Percentiles rank a stretch among this genome's conserved stretches.
Evolutionary conservation across 2,888 invertebrate genomes (phyloP).

Genomic region (Dorcus hopei): DNA sequence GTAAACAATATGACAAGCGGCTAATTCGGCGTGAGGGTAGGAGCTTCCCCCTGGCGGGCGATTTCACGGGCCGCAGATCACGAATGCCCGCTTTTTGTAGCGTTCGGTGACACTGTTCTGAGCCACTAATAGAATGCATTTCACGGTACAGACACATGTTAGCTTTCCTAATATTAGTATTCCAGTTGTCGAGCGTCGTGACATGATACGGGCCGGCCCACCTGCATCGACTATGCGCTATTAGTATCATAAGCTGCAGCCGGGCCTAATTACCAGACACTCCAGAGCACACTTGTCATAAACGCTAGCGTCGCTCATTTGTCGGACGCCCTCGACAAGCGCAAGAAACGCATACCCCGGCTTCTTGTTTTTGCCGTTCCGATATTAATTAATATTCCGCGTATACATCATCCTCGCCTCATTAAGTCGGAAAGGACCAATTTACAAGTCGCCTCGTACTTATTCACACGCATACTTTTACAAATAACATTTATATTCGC

Average conservation of each 20-base stretch:
- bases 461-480: conserved; percentile 36
- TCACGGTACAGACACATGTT: conserved; percentile 28
- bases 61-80: conserved; percentile 34
- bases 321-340: conserved; percentile 31
- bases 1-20: conserved; percentile 52
- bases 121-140: conserved; percentile 26
- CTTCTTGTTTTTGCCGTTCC: conserved; percentile 27
- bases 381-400: conserved; percentile 44
- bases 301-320: conserved; percentile 39
- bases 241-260: conserved; percentile 34
- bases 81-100: conserved; percentile 28
- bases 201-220: conserved; percentile 42
- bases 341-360: conserved; percentile 6
- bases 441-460: conserved; percentile 42
- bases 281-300: conserved; percentile 40
- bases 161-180: conserved; percentile 42
- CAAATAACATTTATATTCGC: conserved; percentile 40
- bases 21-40: conserved; percentile 46
- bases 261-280: conserved; percentile 40
- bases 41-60: conserved; percentile 25
- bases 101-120: conserved; percentile 25
- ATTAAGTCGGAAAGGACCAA: conserved; percentile 43
- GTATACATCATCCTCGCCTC: conserved; percentile 42
- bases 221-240: conserved; percentile 43
- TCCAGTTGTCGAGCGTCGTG: conserved; percentile 28